These are phyloP conservation scores for Bergia puertoricense DNA, from an alignment of 92 coral and sea anemone genomes.

Conservation along the genomic window DNA sequence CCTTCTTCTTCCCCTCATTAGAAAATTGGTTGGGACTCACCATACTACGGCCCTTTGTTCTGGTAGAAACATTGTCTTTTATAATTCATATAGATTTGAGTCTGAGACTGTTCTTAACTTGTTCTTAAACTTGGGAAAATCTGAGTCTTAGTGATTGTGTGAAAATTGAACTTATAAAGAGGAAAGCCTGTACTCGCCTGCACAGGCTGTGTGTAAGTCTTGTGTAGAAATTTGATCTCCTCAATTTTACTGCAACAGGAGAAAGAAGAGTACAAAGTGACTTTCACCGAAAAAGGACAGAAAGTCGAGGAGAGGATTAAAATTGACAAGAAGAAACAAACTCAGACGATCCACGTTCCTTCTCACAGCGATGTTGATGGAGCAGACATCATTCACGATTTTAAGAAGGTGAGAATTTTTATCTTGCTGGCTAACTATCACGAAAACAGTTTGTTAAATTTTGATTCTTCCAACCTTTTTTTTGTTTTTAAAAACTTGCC, in stretches of 20 bases:
- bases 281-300: slow-evolving; percentile 17
- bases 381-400: slow-evolving; percentile 61
- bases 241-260: not conserved
- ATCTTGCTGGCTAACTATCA: not conserved
- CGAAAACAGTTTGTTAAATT: not conserved
- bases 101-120: not conserved
- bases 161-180: not conserved
- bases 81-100: no score
- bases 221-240: no score
- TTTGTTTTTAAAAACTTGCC: no score
- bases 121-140: not conserved
- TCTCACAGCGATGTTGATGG: slow-evolving; percentile 48
- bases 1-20: no score
- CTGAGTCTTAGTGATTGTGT: no score
- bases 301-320: slow-evolving; percentile 50
- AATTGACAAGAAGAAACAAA: slow-evolving; percentile 50
- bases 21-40: no score
- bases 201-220: no score
- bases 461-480: no score
- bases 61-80: no score
- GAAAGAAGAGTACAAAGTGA: slow-evolving; percentile 37
- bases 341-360: slow-evolving; percentile 53
- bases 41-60: no score
- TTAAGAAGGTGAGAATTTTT: slow-evolving; percentile 47
- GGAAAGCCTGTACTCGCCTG: not conserved